Evolutionary conservation across 2,113 vertebrate species (phyloP).

Genomic region (Prinia subflava): DNA sequence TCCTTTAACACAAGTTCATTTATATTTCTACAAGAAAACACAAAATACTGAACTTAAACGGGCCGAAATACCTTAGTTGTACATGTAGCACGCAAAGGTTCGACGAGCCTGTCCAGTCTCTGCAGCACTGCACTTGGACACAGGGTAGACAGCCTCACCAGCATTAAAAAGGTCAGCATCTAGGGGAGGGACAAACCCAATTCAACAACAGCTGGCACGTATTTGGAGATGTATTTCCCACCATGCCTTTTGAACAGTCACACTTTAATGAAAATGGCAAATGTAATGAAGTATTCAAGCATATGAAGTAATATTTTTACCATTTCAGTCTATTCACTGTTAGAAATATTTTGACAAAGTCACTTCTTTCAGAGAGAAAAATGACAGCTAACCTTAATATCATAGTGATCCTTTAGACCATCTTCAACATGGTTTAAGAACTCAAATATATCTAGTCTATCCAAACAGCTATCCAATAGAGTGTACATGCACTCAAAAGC

Average conservation of each 20-base stretch:
- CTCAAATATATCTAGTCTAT: constrained; percentile 98
- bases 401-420: constrained; percentile 98
- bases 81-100: constrained; percentile 93
- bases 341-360: neutral
- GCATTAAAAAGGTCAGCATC: constrained; percentile 99
- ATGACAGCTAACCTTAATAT: constrained; percentile 88
- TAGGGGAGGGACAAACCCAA: constrained; percentile 44
- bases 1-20: fast-evolving
- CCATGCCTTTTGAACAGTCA: neutral
- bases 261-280: neutral
- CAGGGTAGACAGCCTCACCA: constrained; percentile 92
- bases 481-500: constrained; percentile 99
- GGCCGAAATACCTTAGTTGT: constrained; percentile 83
- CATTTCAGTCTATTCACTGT: neutral
- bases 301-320: neutral
- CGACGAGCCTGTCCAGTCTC: constrained; percentile 94
- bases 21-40: neutral
- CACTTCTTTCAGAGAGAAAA: neutral
- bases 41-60: neutral
- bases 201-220: neutral
- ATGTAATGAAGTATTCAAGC: neutral
- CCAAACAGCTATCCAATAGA: constrained; percentile 96
- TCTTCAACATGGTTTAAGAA: constrained; percentile 99
- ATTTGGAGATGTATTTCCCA: neutral
- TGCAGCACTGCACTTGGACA: constrained; percentile 97